Evolutionary conservation across 2,797 vertebrate species (phyloP).

Genomic region (Tragopan temminckii): DNA sequence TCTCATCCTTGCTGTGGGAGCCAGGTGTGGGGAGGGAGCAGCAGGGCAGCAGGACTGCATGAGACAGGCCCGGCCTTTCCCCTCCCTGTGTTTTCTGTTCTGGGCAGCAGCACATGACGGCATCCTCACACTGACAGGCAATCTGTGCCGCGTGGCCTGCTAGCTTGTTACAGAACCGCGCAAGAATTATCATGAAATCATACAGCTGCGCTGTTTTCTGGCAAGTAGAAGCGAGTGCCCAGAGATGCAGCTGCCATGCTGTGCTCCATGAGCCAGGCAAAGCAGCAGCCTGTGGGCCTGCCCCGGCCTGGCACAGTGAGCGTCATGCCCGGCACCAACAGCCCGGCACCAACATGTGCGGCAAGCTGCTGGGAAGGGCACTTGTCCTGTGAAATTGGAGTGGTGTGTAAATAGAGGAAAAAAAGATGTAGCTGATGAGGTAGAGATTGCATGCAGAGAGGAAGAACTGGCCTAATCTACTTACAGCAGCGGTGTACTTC

Average conservation of each 20-base stretch:
- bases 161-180: slow-evolving; percentile 23
- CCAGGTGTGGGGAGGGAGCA: background rate
- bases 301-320: background rate
- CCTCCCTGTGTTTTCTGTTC: background rate
- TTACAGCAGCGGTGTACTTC: slow-evolving; percentile 15
- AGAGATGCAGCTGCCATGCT: rapidly evolving
- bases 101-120: background rate
- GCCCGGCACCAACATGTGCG: background rate
- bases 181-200: background rate
- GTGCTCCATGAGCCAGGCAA: background rate
- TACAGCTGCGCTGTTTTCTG: background rate
- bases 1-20: background rate
- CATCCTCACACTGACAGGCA: background rate
- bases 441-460: rapidly evolving
- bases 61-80: background rate
- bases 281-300: background rate
- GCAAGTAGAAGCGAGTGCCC: rapidly evolving
- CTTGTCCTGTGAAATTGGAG: slow-evolving; percentile 43
- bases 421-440: background rate
- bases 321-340: background rate
- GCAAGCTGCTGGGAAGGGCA: slow-evolving; percentile 4
- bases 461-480: slow-evolving; percentile 23
- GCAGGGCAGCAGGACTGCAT: rapidly evolving
- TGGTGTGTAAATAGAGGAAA: background rate
- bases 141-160: slow-evolving; percentile 27